Percentiles rank a stretch among this genome's conserved stretches.
These are phyloP conservation scores for Molossus alvarezi DNA, from an alignment of 2,797 vertebrate genomes.

Conservation along the genomic window DNA sequence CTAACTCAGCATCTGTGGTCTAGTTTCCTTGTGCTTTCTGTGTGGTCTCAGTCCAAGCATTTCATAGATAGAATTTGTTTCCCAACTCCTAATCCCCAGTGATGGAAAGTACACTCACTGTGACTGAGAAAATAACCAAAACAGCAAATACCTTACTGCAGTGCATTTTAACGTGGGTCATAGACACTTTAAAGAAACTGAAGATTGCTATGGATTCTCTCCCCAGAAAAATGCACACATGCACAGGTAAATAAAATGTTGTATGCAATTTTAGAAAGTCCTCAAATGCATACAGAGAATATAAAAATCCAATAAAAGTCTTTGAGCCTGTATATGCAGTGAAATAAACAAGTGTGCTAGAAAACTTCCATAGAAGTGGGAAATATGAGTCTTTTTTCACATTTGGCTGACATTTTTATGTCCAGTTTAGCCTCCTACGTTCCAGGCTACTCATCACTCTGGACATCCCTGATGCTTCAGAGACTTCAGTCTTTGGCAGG, in stretches of 20 bases:
- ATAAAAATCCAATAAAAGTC: not conserved
- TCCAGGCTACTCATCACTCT: not conserved
- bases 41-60: not conserved
- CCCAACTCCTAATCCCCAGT: not conserved
- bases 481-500: not conserved
- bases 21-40: constrained; percentile 12
- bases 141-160: not conserved
- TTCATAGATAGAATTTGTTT: constrained; percentile 55
- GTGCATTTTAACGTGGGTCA: not conserved
- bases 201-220: not conserved
- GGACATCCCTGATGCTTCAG: not conserved
- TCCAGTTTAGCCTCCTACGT: constrained; percentile 9
- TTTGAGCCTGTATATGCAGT: not conserved
- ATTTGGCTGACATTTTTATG: not conserved
- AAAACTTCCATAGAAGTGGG: not conserved
- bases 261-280: not conserved
- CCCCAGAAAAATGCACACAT: not conserved
- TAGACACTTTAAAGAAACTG: not conserved
- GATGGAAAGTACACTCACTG: not conserved
- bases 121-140: constrained; percentile 7
- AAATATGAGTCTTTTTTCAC: not conserved
- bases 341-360: constrained; percentile 13
- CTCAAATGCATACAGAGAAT: not conserved
- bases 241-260: not conserved
- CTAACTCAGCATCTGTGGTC: constrained; percentile 55